Evolutionary conservation across 2,888 invertebrate genomes (phyloP).

Genomic region (Spicauda simplicius): DNA sequence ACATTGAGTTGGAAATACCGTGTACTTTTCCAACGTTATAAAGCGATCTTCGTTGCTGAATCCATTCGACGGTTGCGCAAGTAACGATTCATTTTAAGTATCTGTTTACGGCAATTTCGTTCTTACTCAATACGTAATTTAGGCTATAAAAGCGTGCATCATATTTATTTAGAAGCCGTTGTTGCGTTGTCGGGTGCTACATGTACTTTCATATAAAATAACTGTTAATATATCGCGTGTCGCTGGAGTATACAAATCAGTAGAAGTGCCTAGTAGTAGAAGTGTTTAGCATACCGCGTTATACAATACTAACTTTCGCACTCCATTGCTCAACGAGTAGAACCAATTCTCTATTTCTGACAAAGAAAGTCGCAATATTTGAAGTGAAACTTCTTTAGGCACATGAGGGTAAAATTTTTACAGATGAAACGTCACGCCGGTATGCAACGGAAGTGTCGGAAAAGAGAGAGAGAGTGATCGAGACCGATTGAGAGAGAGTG

Average conservation of each 20-base stretch:
- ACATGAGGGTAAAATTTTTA: no score
- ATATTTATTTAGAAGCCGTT: not conserved
- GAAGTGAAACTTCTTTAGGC: no score
- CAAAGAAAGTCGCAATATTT: no score
- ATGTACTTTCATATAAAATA: not conserved
- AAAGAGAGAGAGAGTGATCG: no score
- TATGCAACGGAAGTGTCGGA: no score
- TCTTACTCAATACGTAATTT: constrained; percentile 9
- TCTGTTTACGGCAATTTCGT: constrained; percentile 12
- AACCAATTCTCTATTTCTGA: no score
- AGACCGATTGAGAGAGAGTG: no score
- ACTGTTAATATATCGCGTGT: not conserved
- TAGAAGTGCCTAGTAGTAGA: not conserved
- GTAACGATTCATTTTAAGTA: constrained; percentile 11
- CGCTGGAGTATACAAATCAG: not conserved
- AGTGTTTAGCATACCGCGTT: no score
- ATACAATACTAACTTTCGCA: no score
- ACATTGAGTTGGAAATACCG: not conserved
- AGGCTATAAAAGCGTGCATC: constrained; percentile 5
- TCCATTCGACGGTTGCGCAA: constrained; percentile 3
- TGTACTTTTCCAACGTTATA: not conserved
- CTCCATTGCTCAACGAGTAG: no score
- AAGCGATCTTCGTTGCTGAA: not conserved
- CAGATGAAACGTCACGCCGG: no score
- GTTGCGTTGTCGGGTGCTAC: not conserved